A percentile compares a stretch with the other conserved stretches of the same genome.
phyloP scores from a whole-genome alignment of 2,888 invertebrate species.

The Glyphotaelius pellucidus region DNA sequence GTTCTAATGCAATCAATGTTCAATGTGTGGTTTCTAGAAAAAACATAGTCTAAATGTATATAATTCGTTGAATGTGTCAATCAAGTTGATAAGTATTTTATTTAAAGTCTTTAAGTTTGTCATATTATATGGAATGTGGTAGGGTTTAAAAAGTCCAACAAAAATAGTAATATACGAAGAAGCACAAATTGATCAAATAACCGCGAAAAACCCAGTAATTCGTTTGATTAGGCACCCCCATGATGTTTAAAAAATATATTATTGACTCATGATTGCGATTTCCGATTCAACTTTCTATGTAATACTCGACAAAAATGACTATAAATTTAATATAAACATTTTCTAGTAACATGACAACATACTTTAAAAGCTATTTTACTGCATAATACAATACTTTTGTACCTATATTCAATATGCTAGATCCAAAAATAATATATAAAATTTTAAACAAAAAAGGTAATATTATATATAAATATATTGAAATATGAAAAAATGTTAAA shows the following conservation, averaged over 20 bases:
- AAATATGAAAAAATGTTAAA: constrained; percentile 68
- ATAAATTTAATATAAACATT: constrained; percentile 24
- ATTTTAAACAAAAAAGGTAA: constrained; percentile 70
- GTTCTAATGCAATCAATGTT: neutral
- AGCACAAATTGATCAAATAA: neutral
- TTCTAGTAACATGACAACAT: constrained; percentile 45
- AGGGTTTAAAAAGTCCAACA: neutral
- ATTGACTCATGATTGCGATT: constrained; percentile 22
- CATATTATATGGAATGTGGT: neutral
- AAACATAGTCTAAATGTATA: neutral
- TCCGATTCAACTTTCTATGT: constrained; percentile 46
- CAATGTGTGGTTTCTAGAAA: neutral
- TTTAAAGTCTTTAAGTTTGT: neutral
- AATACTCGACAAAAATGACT: constrained; percentile 28
- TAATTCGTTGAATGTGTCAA: neutral
- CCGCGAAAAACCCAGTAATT: neutral
- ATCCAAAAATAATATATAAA: constrained; percentile 29
- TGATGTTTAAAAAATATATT: neutral
- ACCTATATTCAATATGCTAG: constrained; percentile 47
- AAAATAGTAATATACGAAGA: neutral
- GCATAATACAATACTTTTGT: constrained; percentile 40
- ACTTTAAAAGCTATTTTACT: constrained; percentile 48
- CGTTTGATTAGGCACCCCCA: neutral
- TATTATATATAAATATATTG: constrained; percentile 68
- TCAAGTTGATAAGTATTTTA: neutral